Evolutionary conservation across 2,888 invertebrate genomes (phyloP).

Genomic region (Lottia scabra): DNA sequence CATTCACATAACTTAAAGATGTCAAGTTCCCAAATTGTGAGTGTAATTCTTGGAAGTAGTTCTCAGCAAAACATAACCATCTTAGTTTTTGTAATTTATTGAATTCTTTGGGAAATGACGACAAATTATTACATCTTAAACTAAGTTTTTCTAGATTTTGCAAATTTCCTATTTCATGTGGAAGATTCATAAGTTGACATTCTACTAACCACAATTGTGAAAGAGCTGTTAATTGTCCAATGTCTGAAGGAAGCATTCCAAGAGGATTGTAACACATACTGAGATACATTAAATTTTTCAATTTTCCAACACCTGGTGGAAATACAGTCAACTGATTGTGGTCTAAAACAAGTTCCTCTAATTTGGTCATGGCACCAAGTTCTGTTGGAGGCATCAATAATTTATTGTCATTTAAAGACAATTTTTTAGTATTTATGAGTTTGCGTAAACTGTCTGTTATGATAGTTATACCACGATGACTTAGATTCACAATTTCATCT

Average conservation of each 20-base stretch:
- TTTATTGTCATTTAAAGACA: constrained; percentile 62
- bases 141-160: constrained; percentile 53
- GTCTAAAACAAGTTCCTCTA: constrained; percentile 62
- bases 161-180: constrained; percentile 54
- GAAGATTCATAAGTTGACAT: constrained; percentile 54
- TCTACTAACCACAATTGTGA: constrained; percentile 60
- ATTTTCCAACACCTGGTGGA: constrained; percentile 51
- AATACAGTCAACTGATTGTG: constrained; percentile 65
- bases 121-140: constrained; percentile 51
- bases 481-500: constrained; percentile 65
- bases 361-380: constrained; percentile 40
- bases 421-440: constrained; percentile 41
- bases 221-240: constrained; percentile 54
- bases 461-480: constrained; percentile 62
- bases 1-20: constrained; percentile 54
- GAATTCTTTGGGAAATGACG: constrained; percentile 51
- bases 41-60: constrained; percentile 54
- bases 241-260: constrained; percentile 52
- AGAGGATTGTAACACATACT: constrained; percentile 53
- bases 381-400: constrained; percentile 65
- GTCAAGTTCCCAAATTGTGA: constrained; percentile 41
- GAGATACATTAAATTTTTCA: constrained; percentile 47
- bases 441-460: constrained; percentile 52
- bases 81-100: constrained; percentile 44
- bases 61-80: constrained; percentile 65